These are phyloP conservation scores for Ciconia maguari DNA, from an alignment of 2,113 vertebrate genomes.

Conservation along the genomic window DNA sequence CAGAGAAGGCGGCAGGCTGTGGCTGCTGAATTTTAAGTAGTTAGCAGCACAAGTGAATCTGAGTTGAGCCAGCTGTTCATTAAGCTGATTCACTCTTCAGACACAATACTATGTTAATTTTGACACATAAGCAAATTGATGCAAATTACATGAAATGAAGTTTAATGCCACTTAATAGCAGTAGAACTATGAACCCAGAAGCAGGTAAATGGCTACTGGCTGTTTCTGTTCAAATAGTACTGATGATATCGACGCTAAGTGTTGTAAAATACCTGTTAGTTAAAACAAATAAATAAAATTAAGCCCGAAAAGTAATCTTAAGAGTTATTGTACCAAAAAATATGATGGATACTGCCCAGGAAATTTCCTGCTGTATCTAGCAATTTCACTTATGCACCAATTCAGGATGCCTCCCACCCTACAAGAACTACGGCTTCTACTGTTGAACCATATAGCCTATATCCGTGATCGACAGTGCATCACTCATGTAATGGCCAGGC, in stretches of 20 bases:
- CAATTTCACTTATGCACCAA: neutral
- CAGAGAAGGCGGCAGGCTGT: conserved; percentile 10
- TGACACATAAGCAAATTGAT: conserved; percentile 33
- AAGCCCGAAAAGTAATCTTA: neutral
- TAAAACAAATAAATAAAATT: neutral
- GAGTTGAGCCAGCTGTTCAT: neutral
- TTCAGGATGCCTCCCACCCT: neutral
- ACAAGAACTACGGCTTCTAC: neutral
- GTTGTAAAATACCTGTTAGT: neutral
- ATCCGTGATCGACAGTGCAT: neutral
- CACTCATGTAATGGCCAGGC: fast-evolving
- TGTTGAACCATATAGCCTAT: fast-evolving
- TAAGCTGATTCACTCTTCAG: conserved; percentile 45
- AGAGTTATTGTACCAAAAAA: neutral
- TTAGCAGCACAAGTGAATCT: neutral
- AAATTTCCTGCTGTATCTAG: neutral
- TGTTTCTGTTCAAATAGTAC: neutral
- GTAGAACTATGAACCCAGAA: neutral
- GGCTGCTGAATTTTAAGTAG: conserved; percentile 56
- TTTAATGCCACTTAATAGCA: neutral
- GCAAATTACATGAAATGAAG: conserved; percentile 10
- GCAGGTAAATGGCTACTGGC: neutral
- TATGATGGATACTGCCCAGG: neutral
- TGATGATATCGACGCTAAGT: neutral
- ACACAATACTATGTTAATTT: conserved; percentile 35